These are phyloP conservation scores for Bufo bufo DNA, from an alignment of 2,113 vertebrate species.

Conservation along the genomic window DNA sequence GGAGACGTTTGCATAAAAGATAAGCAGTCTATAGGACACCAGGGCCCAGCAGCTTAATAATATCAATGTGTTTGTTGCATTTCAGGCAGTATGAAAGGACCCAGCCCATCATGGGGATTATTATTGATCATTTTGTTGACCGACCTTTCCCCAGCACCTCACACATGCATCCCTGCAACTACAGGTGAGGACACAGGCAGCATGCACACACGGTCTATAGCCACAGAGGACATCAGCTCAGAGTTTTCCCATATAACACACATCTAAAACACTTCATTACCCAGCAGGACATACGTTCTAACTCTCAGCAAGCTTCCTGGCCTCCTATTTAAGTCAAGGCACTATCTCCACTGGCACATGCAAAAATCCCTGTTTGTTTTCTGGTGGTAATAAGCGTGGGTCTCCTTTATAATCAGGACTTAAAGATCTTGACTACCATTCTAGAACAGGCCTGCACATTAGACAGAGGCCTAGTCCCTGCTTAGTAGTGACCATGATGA, in stretches of 20 bases:
- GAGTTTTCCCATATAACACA: neutral
- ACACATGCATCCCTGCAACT: constrained; percentile 94
- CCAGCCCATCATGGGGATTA: constrained; percentile 97
- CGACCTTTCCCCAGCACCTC: constrained; percentile 88
- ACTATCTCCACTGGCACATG: neutral
- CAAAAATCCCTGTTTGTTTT: neutral
- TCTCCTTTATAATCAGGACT: neutral
- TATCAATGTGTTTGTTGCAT: constrained; percentile 72
- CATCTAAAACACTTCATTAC: neutral
- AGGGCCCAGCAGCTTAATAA: constrained; percentile 63
- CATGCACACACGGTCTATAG: neutral
- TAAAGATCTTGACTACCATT: neutral
- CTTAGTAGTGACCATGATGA: too few species aligned
- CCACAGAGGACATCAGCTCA: neutral
- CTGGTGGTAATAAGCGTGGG: neutral
- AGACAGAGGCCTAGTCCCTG: too few species aligned
- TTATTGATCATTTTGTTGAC: constrained; percentile 98
- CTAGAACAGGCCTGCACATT: too few species aligned
- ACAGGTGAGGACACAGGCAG: constrained; percentile 83
- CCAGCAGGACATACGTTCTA: neutral
- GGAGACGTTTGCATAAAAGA: neutral
- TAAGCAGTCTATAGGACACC: constrained; percentile 40
- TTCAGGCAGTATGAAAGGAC: constrained; percentile 95
- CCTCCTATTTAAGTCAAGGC: neutral
- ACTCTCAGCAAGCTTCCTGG: neutral